Percentiles rank a stretch among this genome's conserved stretches.
phyloP scores from a whole-genome alignment of 2,797 vertebrate species.

The Pristis pectinata region DNA sequence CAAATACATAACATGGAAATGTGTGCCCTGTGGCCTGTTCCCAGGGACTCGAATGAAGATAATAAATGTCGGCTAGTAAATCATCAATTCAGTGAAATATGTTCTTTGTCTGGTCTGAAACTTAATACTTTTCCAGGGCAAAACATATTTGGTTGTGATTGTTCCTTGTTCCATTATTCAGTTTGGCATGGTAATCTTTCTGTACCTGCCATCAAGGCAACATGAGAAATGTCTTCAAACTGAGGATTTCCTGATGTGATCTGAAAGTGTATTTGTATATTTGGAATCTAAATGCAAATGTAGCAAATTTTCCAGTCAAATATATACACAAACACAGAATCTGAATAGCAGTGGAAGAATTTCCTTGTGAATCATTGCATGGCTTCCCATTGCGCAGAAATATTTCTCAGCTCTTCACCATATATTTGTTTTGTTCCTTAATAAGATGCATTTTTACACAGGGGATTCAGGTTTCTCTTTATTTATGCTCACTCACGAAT shows the following conservation, averaged over 20 bases:
- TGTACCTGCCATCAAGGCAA: background rate
- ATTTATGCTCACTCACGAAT: too few species aligned
- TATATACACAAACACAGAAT: background rate
- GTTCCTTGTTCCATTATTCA: background rate
- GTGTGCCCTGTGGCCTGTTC: background rate
- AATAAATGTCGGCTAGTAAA: background rate
- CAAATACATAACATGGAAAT: background rate
- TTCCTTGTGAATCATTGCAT: background rate
- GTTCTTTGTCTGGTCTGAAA: conserved; percentile 16
- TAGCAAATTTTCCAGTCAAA: background rate
- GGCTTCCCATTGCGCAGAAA: too few species aligned
- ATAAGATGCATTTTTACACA: background rate
- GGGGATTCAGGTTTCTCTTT: too few species aligned
- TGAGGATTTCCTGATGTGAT: background rate
- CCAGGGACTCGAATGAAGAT: background rate
- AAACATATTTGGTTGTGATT: background rate
- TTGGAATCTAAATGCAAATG: background rate
- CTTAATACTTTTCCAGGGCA: background rate
- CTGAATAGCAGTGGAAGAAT: background rate
- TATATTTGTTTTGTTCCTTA: background rate
- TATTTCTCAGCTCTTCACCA: background rate
- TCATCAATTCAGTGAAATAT: background rate
- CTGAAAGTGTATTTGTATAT: background rate
- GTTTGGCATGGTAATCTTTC: background rate
- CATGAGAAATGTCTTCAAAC: background rate